Base-by-base conservation (phyloP, 1,140 invertebrate genomes). In the Anadara kagoshimensis region DNA sequence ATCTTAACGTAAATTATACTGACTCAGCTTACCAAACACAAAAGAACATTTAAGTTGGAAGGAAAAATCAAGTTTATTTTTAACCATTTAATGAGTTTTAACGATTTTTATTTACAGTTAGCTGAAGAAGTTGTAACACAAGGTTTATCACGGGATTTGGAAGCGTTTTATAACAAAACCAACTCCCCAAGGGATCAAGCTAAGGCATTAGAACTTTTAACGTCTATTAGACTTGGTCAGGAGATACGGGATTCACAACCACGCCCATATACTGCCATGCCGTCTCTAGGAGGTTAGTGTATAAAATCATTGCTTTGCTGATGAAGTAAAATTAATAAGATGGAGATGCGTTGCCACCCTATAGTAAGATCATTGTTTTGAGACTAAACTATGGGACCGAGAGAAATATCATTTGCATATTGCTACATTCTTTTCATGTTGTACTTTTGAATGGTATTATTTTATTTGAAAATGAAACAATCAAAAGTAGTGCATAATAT, bases 151-250 rank as follows among this genome's bases (percentile, higher is more conserved):
- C 78, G 75, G 43, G 78, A 85, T 64, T 69, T 86, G 43, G 78
- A 85, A 59, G 71, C 79, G 7, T 86, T 78, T 64, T 85, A 85
- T 67, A 74, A 82, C 20, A 84, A 84, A 62, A 78, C 84, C 16
- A 75, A 78, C 45, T 72, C 76, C 20, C 36, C 71, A 20, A 53
- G 22, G 16, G 84, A 86, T 57, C 78, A 69, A 24, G 72, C 77
- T 20, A 82, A 82, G 68, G 82, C 83, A 63, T 66, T 85, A 57
- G 79, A 86, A 56, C 65, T 86, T 51, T 59, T 86, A n/a, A 74
- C 83, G 26, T 76, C 81, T 51, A 51, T 86, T 47, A 75, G 62
- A 45, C 44, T 76, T 12, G 80, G 78, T 24, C 53, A 76, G 36
- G 72, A 82, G 51, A 36, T 69, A 7, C 62, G 36, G 11, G 72